phyloP scores from a whole-genome alignment of 2,888 invertebrate species.

The Azorinus chamasolen region DNA sequence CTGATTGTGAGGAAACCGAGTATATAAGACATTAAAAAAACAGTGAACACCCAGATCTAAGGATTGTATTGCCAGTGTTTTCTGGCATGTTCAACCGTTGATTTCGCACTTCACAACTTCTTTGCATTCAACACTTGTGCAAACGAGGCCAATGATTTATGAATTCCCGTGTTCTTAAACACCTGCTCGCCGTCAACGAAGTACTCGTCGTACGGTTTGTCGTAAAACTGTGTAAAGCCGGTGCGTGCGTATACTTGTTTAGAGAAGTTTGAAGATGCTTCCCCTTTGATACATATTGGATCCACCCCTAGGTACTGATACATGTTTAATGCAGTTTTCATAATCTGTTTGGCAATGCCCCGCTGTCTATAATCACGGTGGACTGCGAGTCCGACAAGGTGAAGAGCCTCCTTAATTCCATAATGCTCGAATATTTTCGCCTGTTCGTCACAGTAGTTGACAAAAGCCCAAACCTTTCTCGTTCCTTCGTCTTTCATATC shows the following conservation, averaged over 20 bases:
- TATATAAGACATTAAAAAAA: no score
- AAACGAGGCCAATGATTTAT: constrained; percentile 20
- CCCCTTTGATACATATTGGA: constrained; percentile 8
- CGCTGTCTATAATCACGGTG: constrained; percentile 3
- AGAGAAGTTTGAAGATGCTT: constrained; percentile 16
- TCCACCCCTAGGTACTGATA: background rate
- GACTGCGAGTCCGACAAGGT: constrained; percentile 10
- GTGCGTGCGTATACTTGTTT: constrained; percentile 10
- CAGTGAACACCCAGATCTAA: no score
- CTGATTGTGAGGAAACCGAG: no score
- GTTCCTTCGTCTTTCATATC: no score
- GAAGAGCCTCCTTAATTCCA: constrained; percentile 1
- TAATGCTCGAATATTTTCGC: constrained; percentile 6
- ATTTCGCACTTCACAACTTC: no score
- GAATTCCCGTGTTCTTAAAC: constrained; percentile 6
- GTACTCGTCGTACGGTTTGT: constrained; percentile 12
- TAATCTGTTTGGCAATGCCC: constrained; percentile 6
- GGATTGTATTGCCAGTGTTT: no score
- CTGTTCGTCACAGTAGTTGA: background rate
- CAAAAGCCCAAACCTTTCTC: no score
- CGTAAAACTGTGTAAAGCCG: constrained; percentile 10
- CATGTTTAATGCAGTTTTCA: constrained; percentile 7
- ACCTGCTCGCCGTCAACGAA: constrained; percentile 5
- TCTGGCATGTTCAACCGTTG: no score
- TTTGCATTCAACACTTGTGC: background rate